Evolutionary conservation across 2,113 vertebrate genomes (phyloP), one percentile per base, ranked within the genome.

Genomic region (Dipodomys merriami): DNA sequence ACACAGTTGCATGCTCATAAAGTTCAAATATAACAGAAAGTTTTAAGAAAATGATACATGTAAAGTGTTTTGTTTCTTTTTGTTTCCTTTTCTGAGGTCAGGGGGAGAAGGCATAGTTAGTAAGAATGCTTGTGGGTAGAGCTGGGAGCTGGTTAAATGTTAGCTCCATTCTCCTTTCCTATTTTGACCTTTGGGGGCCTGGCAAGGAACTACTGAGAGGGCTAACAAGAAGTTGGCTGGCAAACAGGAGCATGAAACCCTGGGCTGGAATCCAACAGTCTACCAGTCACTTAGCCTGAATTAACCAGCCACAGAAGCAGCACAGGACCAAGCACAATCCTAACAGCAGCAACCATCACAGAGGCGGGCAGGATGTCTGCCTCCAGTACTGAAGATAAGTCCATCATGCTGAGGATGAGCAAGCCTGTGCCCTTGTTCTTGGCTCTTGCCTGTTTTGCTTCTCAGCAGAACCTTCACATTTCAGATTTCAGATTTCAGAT

Each of bases 1-100:
- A 94, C 94, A 94, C 33, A 94, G 68, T 73, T 79, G 78, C 35
- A 84, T 69, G 65, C 60, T 90, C 71, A 91, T 39, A 72, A 93
- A 94, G 33, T 83, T 95, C 49, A 90, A n/a, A 49, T 39, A 39
- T 29, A 92, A 90, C 18, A 88, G 25, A 88, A 88, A 85, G 60
- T 49, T 81, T 79, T 80, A 80, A 77, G 46, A 91, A 91, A 78
- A 62, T 53, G 77, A 86, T 30, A 13, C 60, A 74, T 30, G 72
- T 1, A 49, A 90, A 90, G 91, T 71, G 72, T 30, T 39, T 78
- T 62, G 84, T 72, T 33, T 71, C 35, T 69, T 67, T 65, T 4
- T 33, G 49, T 85, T 72, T 22, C 57, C 46, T 84, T 71, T 83
- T 62, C 64, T 46, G 18, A 44, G 27, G 11, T 44, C 19, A 9